Evolutionary conservation across 2,888 invertebrate genomes (phyloP).

Genomic region (Yponomeuta plumbellus): DNA sequence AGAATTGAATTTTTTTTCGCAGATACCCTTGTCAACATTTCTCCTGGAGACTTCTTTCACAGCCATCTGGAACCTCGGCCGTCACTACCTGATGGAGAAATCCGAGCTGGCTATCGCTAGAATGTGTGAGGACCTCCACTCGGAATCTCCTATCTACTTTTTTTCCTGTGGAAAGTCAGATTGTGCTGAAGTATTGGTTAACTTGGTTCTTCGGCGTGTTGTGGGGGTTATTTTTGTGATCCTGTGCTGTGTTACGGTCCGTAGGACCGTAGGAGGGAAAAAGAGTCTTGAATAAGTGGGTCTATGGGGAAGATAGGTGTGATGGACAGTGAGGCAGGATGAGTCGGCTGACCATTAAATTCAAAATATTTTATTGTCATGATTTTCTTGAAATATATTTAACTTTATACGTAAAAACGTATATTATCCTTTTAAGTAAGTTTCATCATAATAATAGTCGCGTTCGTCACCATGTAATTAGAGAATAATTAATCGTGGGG

Average conservation of each 20-base stretch:
- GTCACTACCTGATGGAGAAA: conserved; percentile 36
- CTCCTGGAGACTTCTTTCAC: conserved; percentile 41
- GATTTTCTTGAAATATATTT: no score
- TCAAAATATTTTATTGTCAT: no score
- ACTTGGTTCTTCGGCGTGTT: conserved; percentile 34
- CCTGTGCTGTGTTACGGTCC: conserved; percentile 28
- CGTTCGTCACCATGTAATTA: no score
- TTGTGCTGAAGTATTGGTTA: conserved; percentile 38
- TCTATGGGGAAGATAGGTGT: no score
- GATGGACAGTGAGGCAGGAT: no score
- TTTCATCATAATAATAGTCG: no score
- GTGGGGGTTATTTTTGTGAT: conserved; percentile 38
- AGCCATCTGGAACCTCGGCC: conserved; percentile 39
- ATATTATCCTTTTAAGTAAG: no score
- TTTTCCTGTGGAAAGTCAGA: conserved; percentile 39
- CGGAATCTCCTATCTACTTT: conserved; percentile 46
- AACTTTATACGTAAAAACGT: no score
- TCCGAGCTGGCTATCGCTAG: conserved; percentile 44
- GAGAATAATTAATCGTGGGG: no score
- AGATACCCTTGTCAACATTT: conserved; percentile 39
- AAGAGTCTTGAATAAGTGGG: no score
- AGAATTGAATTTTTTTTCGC: conserved; percentile 31
- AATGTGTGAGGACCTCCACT: conserved; percentile 32
- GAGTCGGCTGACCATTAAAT: no score
- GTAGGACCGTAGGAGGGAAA: no score